Percentiles rank a stretch among this genome's conserved stretches.
These are phyloP conservation scores for Pygoscelis adeliae DNA, from an alignment of 2,113 vertebrate species.

Conservation along the genomic window DNA sequence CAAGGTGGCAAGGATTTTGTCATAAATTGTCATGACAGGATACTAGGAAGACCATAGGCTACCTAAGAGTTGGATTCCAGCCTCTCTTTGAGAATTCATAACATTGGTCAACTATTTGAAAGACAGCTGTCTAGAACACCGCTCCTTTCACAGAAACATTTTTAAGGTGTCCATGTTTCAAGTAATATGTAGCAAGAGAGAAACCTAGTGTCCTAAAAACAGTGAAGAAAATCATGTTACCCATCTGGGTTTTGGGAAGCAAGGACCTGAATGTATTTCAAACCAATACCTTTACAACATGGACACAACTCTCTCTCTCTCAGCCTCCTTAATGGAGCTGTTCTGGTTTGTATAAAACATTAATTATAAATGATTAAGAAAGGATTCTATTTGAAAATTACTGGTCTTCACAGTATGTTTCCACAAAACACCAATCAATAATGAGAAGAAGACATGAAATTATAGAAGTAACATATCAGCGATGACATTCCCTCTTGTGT, in stretches of 20 bases:
- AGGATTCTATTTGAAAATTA: neutral
- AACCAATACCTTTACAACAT: neutral
- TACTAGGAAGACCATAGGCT: neutral
- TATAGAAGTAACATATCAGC: neutral
- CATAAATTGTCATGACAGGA: neutral
- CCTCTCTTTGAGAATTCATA: neutral
- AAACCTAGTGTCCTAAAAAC: neutral
- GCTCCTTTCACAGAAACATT: neutral
- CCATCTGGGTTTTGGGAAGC: neutral
- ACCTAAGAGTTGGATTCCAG: neutral
- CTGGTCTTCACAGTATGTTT: neutral
- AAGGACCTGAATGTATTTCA: neutral
- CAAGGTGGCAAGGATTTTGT: neutral
- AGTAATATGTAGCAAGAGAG: neutral
- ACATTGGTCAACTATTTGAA: neutral
- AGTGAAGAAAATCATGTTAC: neutral
- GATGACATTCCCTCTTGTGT: neutral
- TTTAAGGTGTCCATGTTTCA: neutral
- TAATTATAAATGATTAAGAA: neutral
- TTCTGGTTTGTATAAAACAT: neutral
- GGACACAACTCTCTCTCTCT: neutral
- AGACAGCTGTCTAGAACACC: neutral
- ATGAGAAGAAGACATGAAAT: neutral
- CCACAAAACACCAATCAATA: neutral
- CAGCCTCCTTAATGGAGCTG: neutral